Conservation (phyloP, 2,888 invertebrate genomes). For the Clistopyga incitator region DNA sequence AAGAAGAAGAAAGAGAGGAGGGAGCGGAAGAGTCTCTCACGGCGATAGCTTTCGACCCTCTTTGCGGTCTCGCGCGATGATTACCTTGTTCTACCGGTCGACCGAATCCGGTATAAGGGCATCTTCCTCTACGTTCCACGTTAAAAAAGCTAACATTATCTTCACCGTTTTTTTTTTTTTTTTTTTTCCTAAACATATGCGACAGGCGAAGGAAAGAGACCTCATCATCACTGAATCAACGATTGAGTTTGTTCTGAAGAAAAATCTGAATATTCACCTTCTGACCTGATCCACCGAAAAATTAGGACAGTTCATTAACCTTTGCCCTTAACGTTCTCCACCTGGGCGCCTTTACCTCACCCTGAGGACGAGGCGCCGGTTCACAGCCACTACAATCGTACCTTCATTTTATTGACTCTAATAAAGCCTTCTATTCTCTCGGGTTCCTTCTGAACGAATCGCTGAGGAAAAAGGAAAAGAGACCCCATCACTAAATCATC, state of each 20-base stretch:
- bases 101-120: conserved; percentile 55
- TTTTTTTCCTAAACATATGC: neutral
- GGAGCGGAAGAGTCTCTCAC: conserved; percentile 53
- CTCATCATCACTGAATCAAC: conserved; percentile 37
- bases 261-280: conserved; percentile 62
- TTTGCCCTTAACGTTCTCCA: conserved; percentile 30
- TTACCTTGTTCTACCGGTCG: conserved; percentile 73
- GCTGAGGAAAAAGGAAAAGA: too few relatives aligned
- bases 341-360: conserved; percentile 24
- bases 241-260: conserved; percentile 23
- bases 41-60: conserved; percentile 62
- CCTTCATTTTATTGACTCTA: conserved; percentile 7
- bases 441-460: too few relatives aligned
- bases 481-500: conserved; percentile 31
- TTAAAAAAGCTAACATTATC: conserved; percentile 23
- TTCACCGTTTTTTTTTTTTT: too few relatives aligned
- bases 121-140: conserved; percentile 18
- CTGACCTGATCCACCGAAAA: conserved; percentile 39
- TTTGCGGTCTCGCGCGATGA: conserved; percentile 62
- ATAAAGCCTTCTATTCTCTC: neutral
- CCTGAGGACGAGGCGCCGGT: neutral
- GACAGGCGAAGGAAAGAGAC: neutral
- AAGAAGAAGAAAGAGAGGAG: conserved; percentile 34
- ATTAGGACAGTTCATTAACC: conserved; percentile 52
- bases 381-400: neutral